phyloP scores from a whole-genome alignment of 2,888 invertebrate genomes.

The Epinotia nisella region DNA sequence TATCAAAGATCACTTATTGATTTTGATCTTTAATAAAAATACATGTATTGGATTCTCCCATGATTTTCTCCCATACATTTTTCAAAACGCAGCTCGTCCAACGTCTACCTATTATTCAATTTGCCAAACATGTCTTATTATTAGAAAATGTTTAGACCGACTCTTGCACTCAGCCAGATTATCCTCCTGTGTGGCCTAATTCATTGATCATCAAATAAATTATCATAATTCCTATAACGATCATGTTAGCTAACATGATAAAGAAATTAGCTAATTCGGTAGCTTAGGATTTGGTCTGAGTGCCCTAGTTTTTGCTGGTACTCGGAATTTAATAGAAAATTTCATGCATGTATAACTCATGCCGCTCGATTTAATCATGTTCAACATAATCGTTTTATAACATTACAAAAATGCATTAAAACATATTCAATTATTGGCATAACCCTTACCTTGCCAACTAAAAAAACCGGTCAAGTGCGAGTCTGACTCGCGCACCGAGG shows the following conservation, averaged over 20 bases:
- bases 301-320: slow-evolving; percentile 28
- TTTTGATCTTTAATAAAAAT: too few relatives aligned
- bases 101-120: slow-evolving; percentile 30
- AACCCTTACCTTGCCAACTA: too few relatives aligned
- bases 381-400: too few relatives aligned
- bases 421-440: too few relatives aligned
- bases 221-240: slow-evolving; percentile 56
- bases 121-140: slow-evolving; percentile 29
- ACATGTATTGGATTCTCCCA: too few relatives aligned
- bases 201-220: slow-evolving; percentile 53
- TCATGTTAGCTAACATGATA: slow-evolving; percentile 54
- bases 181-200: slow-evolving; percentile 57
- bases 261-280: slow-evolving; percentile 51
- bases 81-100: not conserved
- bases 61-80: too few relatives aligned
- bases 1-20: too few relatives aligned
- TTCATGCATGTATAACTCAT: not conserved
- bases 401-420: too few relatives aligned
- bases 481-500: too few relatives aligned
- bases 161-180: slow-evolving; percentile 32
- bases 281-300: slow-evolving; percentile 31
- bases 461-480: too few relatives aligned
- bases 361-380: not conserved
- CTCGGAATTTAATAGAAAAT: not conserved
- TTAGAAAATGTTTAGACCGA: slow-evolving; percentile 24